These are phyloP conservation scores for Mamestra brassicae DNA, from an alignment of 2,888 invertebrate genomes.

Conservation along the genomic window DNA sequence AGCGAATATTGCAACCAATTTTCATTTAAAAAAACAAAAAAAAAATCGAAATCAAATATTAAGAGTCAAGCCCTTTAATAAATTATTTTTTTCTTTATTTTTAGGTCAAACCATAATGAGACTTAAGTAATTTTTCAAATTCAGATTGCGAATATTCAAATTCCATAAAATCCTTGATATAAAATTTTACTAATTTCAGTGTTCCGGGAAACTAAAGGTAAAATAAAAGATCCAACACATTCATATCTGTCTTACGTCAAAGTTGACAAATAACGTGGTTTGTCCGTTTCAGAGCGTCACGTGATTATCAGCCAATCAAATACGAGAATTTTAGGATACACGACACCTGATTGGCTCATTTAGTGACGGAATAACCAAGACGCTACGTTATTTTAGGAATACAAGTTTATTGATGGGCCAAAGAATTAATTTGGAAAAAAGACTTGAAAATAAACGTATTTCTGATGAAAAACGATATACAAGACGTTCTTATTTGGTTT, in stretches of 20 bases:
- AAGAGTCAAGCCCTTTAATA: constrained; percentile 11
- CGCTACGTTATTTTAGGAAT: constrained; percentile 59
- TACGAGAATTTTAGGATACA: constrained; percentile 30
- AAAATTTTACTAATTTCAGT: constrained; percentile 29
- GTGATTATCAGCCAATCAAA: constrained; percentile 65
- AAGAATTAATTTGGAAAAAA: constrained; percentile 25
- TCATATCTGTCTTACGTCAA: constrained; percentile 66
- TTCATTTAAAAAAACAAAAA: constrained; percentile 1
- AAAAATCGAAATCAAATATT: not conserved
- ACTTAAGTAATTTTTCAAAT: not conserved
- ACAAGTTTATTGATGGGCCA: constrained; percentile 54
- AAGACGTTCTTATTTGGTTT: not conserved
- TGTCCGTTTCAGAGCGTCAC: constrained; percentile 53
- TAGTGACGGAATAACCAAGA: constrained; percentile 24
- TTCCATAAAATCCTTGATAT: constrained; percentile 9
- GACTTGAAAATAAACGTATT: not conserved
- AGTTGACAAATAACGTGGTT: constrained; percentile 67
- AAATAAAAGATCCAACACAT: constrained; percentile 52
- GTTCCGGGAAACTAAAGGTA: constrained; percentile 49
- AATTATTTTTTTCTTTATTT: not conserved
- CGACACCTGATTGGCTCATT: constrained; percentile 58
- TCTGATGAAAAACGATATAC: not conserved
- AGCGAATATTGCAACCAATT: constrained; percentile 57
- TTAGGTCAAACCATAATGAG: not conserved
- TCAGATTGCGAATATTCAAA: constrained; percentile 18